Evolutionary conservation across 2,113 vertebrate genomes (phyloP), one percentile per base, ranked within the genome.

Genomic region (Platysteira castanea): DNA sequence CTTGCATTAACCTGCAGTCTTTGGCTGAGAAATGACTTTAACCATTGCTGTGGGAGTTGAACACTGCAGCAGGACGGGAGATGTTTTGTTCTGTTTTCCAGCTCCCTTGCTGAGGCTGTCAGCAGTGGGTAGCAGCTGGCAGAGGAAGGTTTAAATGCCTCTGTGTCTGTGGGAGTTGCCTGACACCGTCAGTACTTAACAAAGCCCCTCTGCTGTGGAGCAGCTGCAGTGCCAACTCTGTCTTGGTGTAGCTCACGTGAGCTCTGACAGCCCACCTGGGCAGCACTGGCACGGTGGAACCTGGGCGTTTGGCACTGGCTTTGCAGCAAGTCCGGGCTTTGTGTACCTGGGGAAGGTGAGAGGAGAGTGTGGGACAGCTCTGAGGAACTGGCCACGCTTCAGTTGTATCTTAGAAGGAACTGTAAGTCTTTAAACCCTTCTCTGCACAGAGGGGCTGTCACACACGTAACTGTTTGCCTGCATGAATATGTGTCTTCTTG

Each of bases 21-120:
- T 70, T n/a, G 88, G 89, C 84, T 95, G 88, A 79, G 73, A 49
- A 73, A 57, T 37, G 87, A 22, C 46, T 70, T 57, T 8, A 70
- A 30, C 44, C 47, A 11, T 67, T 67, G 68, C 70, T 90, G 46
- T 60, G 17, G 54, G 37, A 30, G 59, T 3, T 75, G 76, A 60
- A 11, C 37, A 2, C 37, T 86, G 56, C 71, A 89, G 82, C 44
- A 84, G 56, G 28, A 70, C 41, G 41, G 59, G 47, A 63, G 35
- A 6, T 22, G 79, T 39, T 60, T 44, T 37, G 6, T 31, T 60
- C 30, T 68, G 30, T 35, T 81, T 84, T 70, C 59, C 75, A 90
- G 87, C 65, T 89, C 28, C 53, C 15, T 10, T 69, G 30, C 80
- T 86, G 79, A 52, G 82, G 46, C 46, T 17, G 3, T 31, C 75